A percentile compares a stretch with the other conserved stretches of the same genome.
phyloP scores from a whole-genome alignment of 2,113 vertebrate species.

The Potamarius usumacintae region DNA sequence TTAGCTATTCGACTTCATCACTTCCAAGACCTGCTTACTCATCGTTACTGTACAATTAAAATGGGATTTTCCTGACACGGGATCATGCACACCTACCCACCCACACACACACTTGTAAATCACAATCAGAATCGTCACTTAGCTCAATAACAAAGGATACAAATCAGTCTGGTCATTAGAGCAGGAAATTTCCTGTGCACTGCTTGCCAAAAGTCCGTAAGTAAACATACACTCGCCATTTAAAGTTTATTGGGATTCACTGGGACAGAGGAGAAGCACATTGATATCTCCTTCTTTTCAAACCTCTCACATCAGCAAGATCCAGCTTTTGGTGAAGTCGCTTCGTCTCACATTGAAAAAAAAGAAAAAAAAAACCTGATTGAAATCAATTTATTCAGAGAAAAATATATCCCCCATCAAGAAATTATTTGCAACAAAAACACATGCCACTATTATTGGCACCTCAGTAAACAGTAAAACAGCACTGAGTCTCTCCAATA shows the following conservation, averaged over 20 bases:
- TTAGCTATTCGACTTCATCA: constrained; percentile 53
- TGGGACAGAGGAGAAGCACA: neutral
- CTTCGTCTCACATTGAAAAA: no score
- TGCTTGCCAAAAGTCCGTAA: neutral
- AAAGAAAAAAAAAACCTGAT: no score
- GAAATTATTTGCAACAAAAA: no score
- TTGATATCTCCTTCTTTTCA: constrained; percentile 40
- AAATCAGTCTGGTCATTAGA: constrained; percentile 41
- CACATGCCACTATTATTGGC: no score
- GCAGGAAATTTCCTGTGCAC: constrained; percentile 27
- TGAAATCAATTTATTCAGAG: no score
- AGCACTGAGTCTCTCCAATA: no score
- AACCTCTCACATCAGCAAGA: no score
- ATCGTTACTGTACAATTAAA: constrained; percentile 47
- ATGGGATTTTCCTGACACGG: neutral
- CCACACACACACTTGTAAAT: constrained; percentile 30
- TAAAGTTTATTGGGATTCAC: constrained; percentile 24
- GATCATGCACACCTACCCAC: neutral
- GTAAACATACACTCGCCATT: neutral
- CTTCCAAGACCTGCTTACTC: constrained; percentile 57
- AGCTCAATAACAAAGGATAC: constrained; percentile 30
- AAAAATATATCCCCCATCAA: no score
- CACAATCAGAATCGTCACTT: constrained; percentile 1
- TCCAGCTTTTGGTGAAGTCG: no score
- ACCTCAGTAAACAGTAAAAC: no score